Conservation (phyloP, 2,888 invertebrate species). For the Drosophila eohydei region DNA sequence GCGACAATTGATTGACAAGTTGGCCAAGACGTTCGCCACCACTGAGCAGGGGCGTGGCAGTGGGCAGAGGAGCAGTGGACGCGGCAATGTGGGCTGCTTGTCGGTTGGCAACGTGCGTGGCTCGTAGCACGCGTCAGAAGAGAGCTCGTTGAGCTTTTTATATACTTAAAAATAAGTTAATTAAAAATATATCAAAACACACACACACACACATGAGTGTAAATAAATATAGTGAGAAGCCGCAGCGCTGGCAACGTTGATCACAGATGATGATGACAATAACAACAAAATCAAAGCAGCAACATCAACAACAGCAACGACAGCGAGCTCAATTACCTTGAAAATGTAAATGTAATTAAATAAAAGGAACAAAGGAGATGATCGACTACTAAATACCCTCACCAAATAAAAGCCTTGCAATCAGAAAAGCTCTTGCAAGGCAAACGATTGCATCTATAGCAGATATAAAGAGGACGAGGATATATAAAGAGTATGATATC, state of each 20-base stretch:
- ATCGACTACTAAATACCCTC: background rate
- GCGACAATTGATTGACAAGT: slow-evolving; percentile 76
- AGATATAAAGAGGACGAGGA: too few species aligned
- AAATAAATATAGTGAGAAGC: slow-evolving; percentile 17
- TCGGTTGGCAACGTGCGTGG: slow-evolving; percentile 35
- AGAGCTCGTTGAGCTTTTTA: slow-evolving; percentile 48
- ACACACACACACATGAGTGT: background rate
- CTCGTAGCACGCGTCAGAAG: slow-evolving; percentile 50
- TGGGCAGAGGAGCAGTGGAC: background rate
- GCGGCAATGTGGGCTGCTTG: background rate
- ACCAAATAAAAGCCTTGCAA: background rate
- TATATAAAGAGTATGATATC: too few species aligned
- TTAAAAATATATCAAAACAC: slow-evolving; percentile 64
- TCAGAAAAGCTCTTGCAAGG: background rate
- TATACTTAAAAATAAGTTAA: slow-evolving; percentile 73
- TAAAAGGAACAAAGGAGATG: slow-evolving; percentile 10
- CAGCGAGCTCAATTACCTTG: slow-evolving; percentile 49
- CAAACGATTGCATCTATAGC: background rate
- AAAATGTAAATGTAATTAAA: slow-evolving; percentile 72
- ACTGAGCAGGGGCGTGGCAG: slow-evolving; percentile 2
- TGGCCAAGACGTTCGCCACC: slow-evolving; percentile 53
- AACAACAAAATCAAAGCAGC: slow-evolving; percentile 15
- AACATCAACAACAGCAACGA: slow-evolving; percentile 27
- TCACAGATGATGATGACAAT: slow-evolving; percentile 38
- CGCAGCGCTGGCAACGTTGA: slow-evolving; percentile 39